Conservation (phyloP, 2,113 vertebrate species). For the Orientallactaga bullata region DNA sequence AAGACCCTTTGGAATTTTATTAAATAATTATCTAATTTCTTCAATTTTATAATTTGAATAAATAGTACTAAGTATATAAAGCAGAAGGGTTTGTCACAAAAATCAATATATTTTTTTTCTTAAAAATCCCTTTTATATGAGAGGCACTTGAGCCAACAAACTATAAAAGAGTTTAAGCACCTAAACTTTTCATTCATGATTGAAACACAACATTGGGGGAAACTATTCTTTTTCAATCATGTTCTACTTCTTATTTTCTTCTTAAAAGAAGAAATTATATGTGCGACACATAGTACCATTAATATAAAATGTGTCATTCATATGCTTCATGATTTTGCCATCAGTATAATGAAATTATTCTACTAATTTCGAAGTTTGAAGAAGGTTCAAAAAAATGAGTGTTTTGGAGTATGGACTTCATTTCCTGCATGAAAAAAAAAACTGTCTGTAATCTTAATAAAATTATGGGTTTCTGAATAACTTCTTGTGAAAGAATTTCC, state of each 20-base stretch:
- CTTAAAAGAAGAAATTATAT: slow-evolving; percentile 17
- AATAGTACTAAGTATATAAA: slow-evolving; percentile 36
- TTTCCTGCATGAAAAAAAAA: slow-evolving; percentile 71
- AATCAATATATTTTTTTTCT: slow-evolving; percentile 50
- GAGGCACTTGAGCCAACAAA: slow-evolving; percentile 8
- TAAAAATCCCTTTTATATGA: slow-evolving; percentile 10
- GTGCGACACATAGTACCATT: background rate
- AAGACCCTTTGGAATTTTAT: background rate
- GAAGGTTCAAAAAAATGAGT: slow-evolving; percentile 15
- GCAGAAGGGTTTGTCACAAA: slow-evolving; percentile 2
- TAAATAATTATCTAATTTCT: slow-evolving; percentile 41
- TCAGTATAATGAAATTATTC: slow-evolving; percentile 8
- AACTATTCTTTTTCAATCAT: background rate
- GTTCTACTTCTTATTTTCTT: background rate
- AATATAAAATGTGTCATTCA: background rate
- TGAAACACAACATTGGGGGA: background rate
- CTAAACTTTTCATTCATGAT: slow-evolving; percentile 40
- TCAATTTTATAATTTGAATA: slow-evolving; percentile 49
- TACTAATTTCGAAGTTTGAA: slow-evolving; percentile 39
- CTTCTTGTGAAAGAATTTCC: slow-evolving; percentile 62
- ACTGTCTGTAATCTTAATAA: slow-evolving; percentile 49
- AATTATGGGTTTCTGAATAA: slow-evolving; percentile 63
- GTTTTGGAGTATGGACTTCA: slow-evolving; percentile 36
- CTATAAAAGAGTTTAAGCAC: background rate
- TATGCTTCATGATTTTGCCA: slow-evolving; percentile 10